Evolutionary conservation across 2,797 vertebrate species (phyloP).

Genomic region (Esox masquinongy): DNA sequence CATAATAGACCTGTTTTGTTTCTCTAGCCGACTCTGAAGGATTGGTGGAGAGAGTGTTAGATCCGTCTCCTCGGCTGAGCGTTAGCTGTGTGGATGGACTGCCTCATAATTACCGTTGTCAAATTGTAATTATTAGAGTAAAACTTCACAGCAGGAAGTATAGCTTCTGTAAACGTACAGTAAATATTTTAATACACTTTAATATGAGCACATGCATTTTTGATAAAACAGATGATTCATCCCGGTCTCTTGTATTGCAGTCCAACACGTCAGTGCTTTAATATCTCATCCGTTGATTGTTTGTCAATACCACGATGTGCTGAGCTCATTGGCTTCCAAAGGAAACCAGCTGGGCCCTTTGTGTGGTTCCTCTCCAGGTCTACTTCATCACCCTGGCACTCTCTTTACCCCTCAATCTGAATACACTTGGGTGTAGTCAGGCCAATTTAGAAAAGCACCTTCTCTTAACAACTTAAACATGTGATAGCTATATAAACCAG

Average conservation of each 20-base stretch:
- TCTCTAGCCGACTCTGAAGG: conserved; percentile 9
- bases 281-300: neutral
- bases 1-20: conserved; percentile 3
- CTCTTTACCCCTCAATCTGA: conserved; percentile 65
- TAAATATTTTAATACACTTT: neutral
- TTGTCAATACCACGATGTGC: neutral
- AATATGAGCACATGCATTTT: neutral
- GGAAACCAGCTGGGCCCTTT: conserved; percentile 1
- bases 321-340: neutral
- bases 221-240: neutral
- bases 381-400: conserved; percentile 54
- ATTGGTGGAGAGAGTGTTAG: neutral
- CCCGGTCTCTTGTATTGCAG: neutral
- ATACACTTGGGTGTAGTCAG: conserved; percentile 47
- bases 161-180: neutral
- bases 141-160: neutral
- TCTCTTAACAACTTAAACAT: conserved; percentile 58
- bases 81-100: neutral
- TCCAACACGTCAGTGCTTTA: neutral
- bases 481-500: conserved; percentile 66
- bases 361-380: conserved; percentile 33
- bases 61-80: neutral
- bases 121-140: neutral
- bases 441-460: conserved; percentile 49
- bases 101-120: neutral